Evolutionary conservation across 2,113 vertebrate species (phyloP).

Genomic region (Chloroceryle aenea): DNA sequence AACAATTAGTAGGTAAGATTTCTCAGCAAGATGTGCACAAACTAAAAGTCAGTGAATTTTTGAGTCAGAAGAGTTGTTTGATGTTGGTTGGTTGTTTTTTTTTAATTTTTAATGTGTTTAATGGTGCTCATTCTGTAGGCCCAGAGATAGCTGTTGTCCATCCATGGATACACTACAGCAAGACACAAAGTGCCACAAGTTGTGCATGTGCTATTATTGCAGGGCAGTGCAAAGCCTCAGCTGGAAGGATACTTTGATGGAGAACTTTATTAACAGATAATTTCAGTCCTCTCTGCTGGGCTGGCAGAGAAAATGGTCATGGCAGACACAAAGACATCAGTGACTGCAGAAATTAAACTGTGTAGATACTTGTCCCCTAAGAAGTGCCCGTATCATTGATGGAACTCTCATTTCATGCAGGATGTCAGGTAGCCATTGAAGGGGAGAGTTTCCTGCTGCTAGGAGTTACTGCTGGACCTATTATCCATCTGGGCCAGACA

Average conservation of each 20-base stretch:
- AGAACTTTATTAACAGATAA: background rate
- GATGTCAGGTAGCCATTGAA: background rate
- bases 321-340: background rate
- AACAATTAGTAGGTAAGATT: background rate
- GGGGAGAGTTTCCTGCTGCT: background rate
- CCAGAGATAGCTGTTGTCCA: background rate
- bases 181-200: background rate
- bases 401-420: background rate
- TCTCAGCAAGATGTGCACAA: background rate
- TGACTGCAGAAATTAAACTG: background rate
- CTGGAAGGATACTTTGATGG: background rate
- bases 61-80: background rate
- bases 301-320: background rate
- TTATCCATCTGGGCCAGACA: background rate
- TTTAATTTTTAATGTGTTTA: background rate
- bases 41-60: background rate
- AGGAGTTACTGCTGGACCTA: background rate
- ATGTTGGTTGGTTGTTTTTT: too few species aligned
- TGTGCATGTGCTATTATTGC: background rate
- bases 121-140: background rate
- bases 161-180: background rate
- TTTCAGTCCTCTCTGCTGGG: background rate
- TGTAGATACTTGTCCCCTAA: background rate
- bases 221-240: background rate
- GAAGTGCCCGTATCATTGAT: background rate